Conservation (phyloP, 2,113 vertebrate genomes). For the Semnornis frantzii region DNA sequence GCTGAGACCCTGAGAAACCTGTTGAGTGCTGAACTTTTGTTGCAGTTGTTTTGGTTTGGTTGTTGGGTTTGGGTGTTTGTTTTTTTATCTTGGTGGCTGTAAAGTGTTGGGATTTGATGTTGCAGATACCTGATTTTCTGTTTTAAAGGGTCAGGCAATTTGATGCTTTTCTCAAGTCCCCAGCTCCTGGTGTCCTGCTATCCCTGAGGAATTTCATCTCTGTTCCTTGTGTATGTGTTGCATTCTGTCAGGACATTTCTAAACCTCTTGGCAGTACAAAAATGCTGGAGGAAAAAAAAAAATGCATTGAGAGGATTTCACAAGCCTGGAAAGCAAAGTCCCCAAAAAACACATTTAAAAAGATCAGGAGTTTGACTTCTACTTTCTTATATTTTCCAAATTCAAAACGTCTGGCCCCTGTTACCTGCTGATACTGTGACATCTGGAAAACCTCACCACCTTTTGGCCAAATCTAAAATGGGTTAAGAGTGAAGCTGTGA, state of each 20-base stretch:
- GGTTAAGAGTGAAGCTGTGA: background rate
- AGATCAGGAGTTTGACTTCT: background rate
- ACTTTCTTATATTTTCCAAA: background rate
- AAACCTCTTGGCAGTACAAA: background rate
- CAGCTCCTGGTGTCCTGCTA: background rate
- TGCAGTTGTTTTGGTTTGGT: background rate
- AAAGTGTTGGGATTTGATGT: background rate
- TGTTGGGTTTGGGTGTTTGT: background rate
- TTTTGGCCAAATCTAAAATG: background rate
- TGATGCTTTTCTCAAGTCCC: background rate
- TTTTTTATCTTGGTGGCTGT: background rate
- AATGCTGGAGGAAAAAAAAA: background rate
- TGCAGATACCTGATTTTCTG: background rate
- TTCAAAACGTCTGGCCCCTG: background rate
- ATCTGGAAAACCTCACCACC: background rate
- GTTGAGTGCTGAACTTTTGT: background rate
- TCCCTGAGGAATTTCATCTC: background rate
- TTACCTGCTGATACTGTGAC: background rate
- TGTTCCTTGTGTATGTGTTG: background rate
- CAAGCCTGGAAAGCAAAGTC: background rate
- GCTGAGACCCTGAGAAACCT: background rate
- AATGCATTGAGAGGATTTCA: background rate
- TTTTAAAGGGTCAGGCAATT: background rate
- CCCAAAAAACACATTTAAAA: background rate
- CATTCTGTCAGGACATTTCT: background rate